Percentiles rank a stretch among this genome's conserved stretches.
phyloP scores from a whole-genome alignment of 2,113 vertebrate species.

The Apodemus speciosus region DNA sequence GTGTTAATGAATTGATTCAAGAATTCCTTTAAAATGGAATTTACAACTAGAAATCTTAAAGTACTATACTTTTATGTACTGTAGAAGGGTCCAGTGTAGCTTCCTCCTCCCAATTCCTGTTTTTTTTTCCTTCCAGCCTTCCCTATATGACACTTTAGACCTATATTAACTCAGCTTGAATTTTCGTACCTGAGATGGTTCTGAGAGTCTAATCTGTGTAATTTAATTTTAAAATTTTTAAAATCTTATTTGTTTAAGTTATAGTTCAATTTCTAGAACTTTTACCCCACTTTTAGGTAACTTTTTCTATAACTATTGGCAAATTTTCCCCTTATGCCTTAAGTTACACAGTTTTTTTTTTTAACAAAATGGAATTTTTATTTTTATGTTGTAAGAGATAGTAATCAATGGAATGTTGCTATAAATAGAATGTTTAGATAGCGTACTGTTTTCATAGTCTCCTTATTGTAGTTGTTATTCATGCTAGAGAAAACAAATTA shows the following conservation, averaged over 20 bases:
- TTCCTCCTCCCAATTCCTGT: too few species aligned
- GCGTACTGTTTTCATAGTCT: constrained; percentile 35
- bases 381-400: constrained; percentile 34
- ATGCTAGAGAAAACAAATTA: not conserved
- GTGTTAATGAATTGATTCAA: not conserved
- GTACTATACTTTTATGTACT: not conserved
- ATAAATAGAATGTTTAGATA: not conserved
- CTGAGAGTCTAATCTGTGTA: not conserved
- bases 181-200: not conserved
- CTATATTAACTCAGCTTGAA: not conserved
- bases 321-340: not conserved
- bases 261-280: constrained; percentile 48
- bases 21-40: constrained; percentile 20
- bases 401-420: not conserved
- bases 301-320: not conserved
- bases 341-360: not conserved
- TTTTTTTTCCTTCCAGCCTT: not conserved
- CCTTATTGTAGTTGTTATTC: not conserved
- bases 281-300: not conserved
- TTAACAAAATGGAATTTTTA: constrained; percentile 52
- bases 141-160: not conserved
- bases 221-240: not conserved
- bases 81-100: not conserved
- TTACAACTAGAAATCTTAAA: constrained; percentile 8
- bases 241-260: constrained; percentile 37